phyloP scores from a whole-genome alignment of 1,140 invertebrate genomes.

The Drosophila saltans region DNA sequence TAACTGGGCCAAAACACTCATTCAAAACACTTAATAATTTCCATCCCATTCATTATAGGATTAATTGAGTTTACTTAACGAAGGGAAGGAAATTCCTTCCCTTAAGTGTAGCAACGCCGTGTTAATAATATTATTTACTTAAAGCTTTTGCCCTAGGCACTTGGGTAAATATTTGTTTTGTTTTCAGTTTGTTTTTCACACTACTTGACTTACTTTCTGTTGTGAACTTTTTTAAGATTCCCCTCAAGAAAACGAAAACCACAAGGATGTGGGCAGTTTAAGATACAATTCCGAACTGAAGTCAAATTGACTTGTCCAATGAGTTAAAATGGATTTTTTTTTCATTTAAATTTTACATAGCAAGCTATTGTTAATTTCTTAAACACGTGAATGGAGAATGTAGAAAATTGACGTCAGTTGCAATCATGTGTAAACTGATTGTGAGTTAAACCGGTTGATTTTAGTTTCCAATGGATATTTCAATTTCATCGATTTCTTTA shows the following conservation, averaged over 20 bases:
- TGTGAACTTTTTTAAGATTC: too few species aligned
- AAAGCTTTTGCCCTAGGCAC: neutral
- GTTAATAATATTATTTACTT: constrained; percentile 8
- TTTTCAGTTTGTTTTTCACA: neutral
- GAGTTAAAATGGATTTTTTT: neutral
- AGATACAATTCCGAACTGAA: constrained; percentile 24
- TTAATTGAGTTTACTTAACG: constrained; percentile 47
- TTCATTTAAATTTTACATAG: constrained; percentile 12
- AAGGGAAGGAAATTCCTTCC: neutral
- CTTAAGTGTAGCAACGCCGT: constrained; percentile 37
- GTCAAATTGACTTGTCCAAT: constrained; percentile 8
- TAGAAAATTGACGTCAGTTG: constrained; percentile 33
- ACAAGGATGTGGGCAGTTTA: neutral
- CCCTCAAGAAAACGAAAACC: neutral
- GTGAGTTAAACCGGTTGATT: neutral
- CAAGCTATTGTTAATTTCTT: constrained; percentile 51
- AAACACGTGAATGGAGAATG: constrained; percentile 32
- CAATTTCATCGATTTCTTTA: neutral
- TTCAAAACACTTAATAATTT: constrained; percentile 35
- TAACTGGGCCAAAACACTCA: constrained; percentile 43
- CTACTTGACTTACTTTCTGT: neutral
- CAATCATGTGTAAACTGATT: constrained; percentile 19
- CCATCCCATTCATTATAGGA: constrained; percentile 45
- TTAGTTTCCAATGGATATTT: neutral
- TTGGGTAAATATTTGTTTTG: constrained; percentile 10